A percentile compares a stretch with the other conserved stretches of the same genome.
These are phyloP conservation scores for Apeltes quadracus DNA, from an alignment of 2,113 vertebrate genomes.

Conservation along the genomic window DNA sequence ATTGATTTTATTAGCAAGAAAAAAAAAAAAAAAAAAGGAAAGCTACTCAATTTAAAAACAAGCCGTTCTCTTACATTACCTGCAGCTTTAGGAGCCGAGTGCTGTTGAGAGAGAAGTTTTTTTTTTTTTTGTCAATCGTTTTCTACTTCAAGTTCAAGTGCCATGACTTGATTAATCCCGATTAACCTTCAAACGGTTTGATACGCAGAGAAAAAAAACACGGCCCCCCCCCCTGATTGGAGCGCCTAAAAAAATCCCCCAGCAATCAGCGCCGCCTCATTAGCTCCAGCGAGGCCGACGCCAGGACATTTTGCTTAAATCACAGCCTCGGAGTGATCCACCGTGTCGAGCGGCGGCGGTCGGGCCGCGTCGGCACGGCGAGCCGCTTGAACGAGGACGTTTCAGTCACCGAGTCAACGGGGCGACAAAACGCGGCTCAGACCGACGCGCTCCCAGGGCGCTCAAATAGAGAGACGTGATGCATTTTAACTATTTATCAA, in stretches of 20 bases:
- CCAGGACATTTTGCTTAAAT: conserved; percentile 3
- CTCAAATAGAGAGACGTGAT: conserved; percentile 64
- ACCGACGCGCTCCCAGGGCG: conserved; percentile 40
- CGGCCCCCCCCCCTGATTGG: conserved; percentile 35
- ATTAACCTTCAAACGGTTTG: conserved; percentile 32
- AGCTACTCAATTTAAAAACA: not conserved
- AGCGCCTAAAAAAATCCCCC: no score
- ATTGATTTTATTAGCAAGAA: conserved; percentile 15
- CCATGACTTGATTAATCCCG: conserved; percentile 40
- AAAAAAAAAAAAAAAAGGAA: conserved; percentile 5
- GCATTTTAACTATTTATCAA: conserved; percentile 75
- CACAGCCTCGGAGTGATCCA: not conserved
- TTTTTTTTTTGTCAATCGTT: conserved; percentile 26
- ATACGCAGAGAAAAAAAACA: conserved; percentile 14
- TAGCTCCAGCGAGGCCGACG: conserved; percentile 13
- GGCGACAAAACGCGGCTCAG: conserved; percentile 39
- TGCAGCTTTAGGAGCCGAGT: not conserved
- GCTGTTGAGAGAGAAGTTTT: not conserved
- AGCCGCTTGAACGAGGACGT: conserved; percentile 16
- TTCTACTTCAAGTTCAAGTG: conserved; percentile 35
- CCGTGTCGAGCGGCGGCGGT: no score
- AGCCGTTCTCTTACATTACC: not conserved
- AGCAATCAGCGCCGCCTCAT: conserved; percentile 43
- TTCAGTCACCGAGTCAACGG: conserved; percentile 39
- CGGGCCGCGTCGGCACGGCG: no score